A percentile compares a stretch with the other conserved stretches of the same genome.
phyloP scores from a whole-genome alignment of 1,140 invertebrate genomes.

The Olivierus martensii region DNA sequence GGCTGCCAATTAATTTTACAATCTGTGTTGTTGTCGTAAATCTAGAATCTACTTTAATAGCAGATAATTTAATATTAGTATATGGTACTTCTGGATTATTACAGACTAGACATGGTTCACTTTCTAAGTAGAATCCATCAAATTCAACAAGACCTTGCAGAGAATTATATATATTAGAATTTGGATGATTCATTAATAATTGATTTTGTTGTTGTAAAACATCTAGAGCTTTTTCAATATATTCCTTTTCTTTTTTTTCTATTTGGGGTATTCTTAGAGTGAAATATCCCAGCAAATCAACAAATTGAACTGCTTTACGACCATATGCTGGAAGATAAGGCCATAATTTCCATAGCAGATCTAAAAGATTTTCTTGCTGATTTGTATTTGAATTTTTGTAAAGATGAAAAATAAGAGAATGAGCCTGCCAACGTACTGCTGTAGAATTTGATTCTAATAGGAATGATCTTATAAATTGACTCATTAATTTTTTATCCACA shows the following conservation, averaged over 20 bases:
- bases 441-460: conserved; percentile 86
- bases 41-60: conserved; percentile 91
- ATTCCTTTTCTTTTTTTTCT: conserved; percentile 37
- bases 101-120: conserved; percentile 91
- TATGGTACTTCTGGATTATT: conserved; percentile 93
- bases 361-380: conserved; percentile 64
- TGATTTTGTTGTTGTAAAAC: conserved; percentile 77
- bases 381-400: conserved; percentile 57
- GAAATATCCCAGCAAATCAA: conserved; percentile 87
- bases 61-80: conserved; percentile 77
- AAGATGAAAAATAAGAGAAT: conserved; percentile 68
- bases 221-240: conserved; percentile 69
- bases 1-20: conserved; percentile 85
- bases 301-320: conserved; percentile 86
- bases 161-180: conserved; percentile 82
- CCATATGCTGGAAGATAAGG: conserved; percentile 78
- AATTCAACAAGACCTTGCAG: conserved; percentile 83
- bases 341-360: conserved; percentile 83
- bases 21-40: conserved; percentile 97
- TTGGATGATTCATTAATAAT: conserved; percentile 76
- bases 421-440: conserved; percentile 87
- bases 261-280: conserved; percentile 53
- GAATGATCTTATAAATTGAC: conserved; percentile 76
- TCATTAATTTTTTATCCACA: conserved; percentile 47
- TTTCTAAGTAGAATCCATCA: conserved; percentile 92